Base-by-base conservation (phyloP, 2,888 invertebrate genomes). In the Agrypnus murinus region DNA sequence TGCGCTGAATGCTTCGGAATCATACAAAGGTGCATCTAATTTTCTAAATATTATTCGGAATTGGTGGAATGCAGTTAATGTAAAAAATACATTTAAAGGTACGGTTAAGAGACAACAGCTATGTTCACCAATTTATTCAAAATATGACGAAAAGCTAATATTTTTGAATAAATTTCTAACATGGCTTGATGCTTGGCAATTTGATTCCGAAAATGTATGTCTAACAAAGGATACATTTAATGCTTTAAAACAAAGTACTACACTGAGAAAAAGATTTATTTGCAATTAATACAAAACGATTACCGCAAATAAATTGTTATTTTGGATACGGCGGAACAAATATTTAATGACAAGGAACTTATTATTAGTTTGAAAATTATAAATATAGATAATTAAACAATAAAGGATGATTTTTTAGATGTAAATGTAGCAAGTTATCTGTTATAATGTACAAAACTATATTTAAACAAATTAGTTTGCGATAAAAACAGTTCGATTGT, bases 11-110 rank as follows among this genome's bases (percentile, higher is more conserved):
- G 10, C 53, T 12, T 12, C 9, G 17, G n/a, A n/a, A n/a, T n/a
- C n/a, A n/a, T 65, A 12, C 14, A 12, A 60, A 48, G 72, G 66
- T 40, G 72, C 70, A 32, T 72, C 64, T 9, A n/a, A 62, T 10
- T 72, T 72, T 65, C 9, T 65, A 12, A 60, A 72, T 59, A 70
- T 70, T 15, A 62, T 74, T 34, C 48, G 67, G 2, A 67, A 57
- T 2, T 74, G 74, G 74, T 74, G 72, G 74, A 67, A 72, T 62
- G 69, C 72, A 32, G 64, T 74, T 9, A 74, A 74, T 57, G 70
- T 43, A 10, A 72, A 25, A 50, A 53, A 57, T 59, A 50, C 38
- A 36, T 25, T 71, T 15, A 74, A 74, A 65, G 69, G 43, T 12
- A 55, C 14, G 12, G 17, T 65, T 14, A 73, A 73, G 64, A 36